A percentile compares a stretch with the other conserved stretches of the same genome.
phyloP scores from a whole-genome alignment of 2,888 invertebrate genomes.

The Fabriciana adippe region DNA sequence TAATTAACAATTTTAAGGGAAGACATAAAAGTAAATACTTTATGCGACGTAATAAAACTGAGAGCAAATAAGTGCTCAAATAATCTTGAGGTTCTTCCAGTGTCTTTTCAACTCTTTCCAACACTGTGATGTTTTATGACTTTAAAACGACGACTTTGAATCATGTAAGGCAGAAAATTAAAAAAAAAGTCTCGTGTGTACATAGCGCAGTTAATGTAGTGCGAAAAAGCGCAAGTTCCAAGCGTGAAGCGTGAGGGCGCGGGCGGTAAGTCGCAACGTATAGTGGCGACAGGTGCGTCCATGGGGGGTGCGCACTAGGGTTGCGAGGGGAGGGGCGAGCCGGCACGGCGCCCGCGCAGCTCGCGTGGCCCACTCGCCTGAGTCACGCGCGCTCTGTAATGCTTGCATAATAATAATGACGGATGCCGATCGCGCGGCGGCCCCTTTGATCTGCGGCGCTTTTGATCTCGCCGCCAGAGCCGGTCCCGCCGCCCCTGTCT shows the following conservation, averaged over 20 bases:
- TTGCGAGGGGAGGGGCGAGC: constrained; percentile 48
- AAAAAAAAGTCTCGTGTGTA: constrained; percentile 52
- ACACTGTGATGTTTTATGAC: constrained; percentile 41
- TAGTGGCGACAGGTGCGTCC: constrained; percentile 48
- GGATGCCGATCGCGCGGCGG: constrained; percentile 83
- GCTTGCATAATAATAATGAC: constrained; percentile 83
- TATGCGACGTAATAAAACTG: not conserved
- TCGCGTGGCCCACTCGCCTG: constrained; percentile 80
- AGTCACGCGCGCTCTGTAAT: constrained; percentile 82
- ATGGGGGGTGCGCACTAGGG: constrained; percentile 51
- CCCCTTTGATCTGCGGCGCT: constrained; percentile 78
- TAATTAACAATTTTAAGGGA: not conserved
- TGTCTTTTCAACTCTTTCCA: constrained; percentile 20
- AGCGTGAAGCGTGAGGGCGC: constrained; percentile 15
- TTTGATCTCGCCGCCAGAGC: constrained; percentile 80
- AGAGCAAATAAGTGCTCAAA: not conserved
- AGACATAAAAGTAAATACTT: not conserved
- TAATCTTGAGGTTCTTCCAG: constrained; percentile 24
- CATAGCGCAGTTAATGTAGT: constrained; percentile 53
- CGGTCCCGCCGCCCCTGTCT: constrained; percentile 77
- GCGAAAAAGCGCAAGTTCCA: constrained; percentile 40
- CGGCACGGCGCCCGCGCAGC: constrained; percentile 72
- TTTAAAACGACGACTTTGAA: constrained; percentile 50
- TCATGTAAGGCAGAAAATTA: constrained; percentile 59
- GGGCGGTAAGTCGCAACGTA: constrained; percentile 16